These are phyloP conservation scores for Leucoraja erinaceus DNA, from an alignment of 2,113 vertebrate species.

Conservation along the genomic window DNA sequence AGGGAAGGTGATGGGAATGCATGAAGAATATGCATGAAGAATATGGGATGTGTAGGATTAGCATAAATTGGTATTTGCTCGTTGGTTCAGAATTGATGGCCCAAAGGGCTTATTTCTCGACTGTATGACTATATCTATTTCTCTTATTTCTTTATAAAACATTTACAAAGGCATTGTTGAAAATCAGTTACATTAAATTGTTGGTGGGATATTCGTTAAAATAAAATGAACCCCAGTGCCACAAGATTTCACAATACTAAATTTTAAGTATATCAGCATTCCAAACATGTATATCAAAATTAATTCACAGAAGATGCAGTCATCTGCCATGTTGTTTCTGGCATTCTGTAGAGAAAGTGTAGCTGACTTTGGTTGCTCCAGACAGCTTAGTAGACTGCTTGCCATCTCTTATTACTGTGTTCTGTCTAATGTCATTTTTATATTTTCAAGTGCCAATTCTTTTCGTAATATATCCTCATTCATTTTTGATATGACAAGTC, in stretches of 20 bases:
- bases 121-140: neutral
- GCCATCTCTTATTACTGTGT: slow-evolving; percentile 5
- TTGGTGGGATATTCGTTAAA: neutral
- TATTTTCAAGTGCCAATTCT: neutral
- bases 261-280: neutral
- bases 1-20: no score
- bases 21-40: no score
- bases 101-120: no score
- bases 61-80: no score
- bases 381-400: neutral
- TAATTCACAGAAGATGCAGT: neutral
- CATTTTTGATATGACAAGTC: slow-evolving; percentile 29
- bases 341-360: neutral
- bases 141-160: neutral
- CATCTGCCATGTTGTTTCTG: neutral
- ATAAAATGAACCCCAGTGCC: neutral
- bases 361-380: neutral
- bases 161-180: neutral
- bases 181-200: neutral
- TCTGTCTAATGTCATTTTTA: slow-evolving; percentile 18
- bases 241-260: neutral
- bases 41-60: no score
- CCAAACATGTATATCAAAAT: neutral
- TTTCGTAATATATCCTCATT: slow-evolving; percentile 15
- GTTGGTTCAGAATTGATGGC: no score